Conservation (phyloP, 2,797 vertebrate genomes). For the Anguilla megastoma region DNA sequence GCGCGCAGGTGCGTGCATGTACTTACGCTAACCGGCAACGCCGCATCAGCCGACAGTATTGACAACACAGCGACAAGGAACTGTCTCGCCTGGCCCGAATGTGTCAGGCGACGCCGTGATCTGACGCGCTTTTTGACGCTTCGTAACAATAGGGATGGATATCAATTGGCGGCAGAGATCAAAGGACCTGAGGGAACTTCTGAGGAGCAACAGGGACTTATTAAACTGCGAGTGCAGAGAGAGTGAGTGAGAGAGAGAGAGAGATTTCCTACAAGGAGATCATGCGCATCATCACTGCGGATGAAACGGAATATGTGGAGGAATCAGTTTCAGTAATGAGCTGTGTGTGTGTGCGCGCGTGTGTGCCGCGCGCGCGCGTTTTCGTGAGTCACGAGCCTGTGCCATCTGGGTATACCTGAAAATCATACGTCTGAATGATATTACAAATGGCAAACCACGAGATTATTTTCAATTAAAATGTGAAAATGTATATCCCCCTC, state of each 20-base stretch:
- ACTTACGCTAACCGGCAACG: constrained; percentile 33
- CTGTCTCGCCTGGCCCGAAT: constrained; percentile 61
- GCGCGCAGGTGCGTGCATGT: not conserved
- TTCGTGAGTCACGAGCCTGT: not conserved
- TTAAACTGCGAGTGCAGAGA: constrained; percentile 48
- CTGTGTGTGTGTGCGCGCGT: constrained; percentile 8
- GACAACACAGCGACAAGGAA: constrained; percentile 42
- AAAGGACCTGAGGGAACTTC: constrained; percentile 46
- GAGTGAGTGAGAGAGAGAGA: constrained; percentile 21
- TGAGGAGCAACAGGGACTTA: constrained; percentile 50
- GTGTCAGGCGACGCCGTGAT: constrained; percentile 61
- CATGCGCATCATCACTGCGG: constrained; percentile 48
- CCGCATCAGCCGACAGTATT: constrained; percentile 44
- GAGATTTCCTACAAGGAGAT: constrained; percentile 47
- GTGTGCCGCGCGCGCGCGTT: not conserved
- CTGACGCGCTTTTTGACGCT: constrained; percentile 65
- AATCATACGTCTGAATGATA: not conserved
- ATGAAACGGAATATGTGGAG: constrained; percentile 52
- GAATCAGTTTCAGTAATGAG: constrained; percentile 59
- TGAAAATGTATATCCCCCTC: not conserved
- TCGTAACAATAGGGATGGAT: constrained; percentile 59
- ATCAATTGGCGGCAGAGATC: constrained; percentile 65
- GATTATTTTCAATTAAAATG: not conserved
- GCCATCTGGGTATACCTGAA: not conserved
- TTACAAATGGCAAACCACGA: not conserved